Base-by-base conservation (phyloP, 2,888 invertebrate genomes). In the Dryocosmus kuriphilus region DNA sequence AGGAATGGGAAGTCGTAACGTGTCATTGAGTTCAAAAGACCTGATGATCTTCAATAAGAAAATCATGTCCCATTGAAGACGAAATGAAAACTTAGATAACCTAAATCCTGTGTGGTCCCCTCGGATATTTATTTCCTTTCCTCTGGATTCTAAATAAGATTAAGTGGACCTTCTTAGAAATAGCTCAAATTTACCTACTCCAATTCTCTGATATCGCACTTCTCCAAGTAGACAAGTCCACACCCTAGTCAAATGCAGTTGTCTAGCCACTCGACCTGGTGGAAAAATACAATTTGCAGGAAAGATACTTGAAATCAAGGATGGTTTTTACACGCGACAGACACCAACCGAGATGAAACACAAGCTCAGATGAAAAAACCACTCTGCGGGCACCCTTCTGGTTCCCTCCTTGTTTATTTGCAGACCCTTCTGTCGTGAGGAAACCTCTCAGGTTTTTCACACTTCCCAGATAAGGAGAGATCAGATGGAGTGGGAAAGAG, bases 361-460 rank as follows among this genome's bases (percentile, higher is more conserved):
- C 38, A 27, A 41, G 16, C 38, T 16, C 24, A 51, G 46, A 67
- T 67, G 46, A 67, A 67, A 46, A 30, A 67, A 46, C 19, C 27
- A 67, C 67, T 67, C 67, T 67, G 46, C 27, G 5, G 30, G 41
- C 67, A 46, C n/a, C 46, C 67, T 27, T 19, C 27, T 30, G 19
- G 41, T 24, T 41, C 30, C 19, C 30, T 67, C 9, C 27, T 46
- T 27, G 46, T 63, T 65, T 41, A 41, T 65, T 16, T 24, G 16
- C 9, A 38, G 22, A 22, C 65, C 16, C 60, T 60, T 14, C 7
- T 27, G 1, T 60, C 16, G 9, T 16, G 16, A 16, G 14, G 7
- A 27, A 60, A 41, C 38, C 46, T 46, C 46, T 67, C 1, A 16
- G 67, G 46, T 24, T 46, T 46, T 67, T 19, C 19, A 51, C 46